These are phyloP conservation scores for Zhuqinia jingwanae DNA, from an alignment of 2,888 invertebrate species.

Conservation along the genomic window DNA sequence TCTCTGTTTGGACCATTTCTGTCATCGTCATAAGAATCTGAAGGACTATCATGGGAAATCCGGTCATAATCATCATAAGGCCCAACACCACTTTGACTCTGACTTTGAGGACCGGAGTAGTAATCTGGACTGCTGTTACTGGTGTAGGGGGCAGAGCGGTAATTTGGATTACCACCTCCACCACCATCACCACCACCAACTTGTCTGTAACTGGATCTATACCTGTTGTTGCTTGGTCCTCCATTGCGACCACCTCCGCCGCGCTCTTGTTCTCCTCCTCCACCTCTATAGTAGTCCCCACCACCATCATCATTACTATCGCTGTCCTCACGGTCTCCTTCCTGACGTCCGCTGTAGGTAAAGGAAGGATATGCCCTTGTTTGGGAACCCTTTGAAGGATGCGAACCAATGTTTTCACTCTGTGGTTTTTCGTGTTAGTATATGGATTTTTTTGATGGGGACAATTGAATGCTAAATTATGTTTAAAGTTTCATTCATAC, in stretches of 20 bases:
- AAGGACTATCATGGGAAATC: conserved; percentile 59
- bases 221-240: conserved; percentile 64
- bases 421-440: conserved; percentile 46
- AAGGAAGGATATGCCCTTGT: conserved; percentile 77
- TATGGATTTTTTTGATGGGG: neutral
- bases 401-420: conserved; percentile 74
- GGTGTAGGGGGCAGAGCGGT: conserved; percentile 8
- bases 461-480: neutral
- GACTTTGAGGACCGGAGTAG: conserved; percentile 42
- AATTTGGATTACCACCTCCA: conserved; percentile 22
- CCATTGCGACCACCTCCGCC: conserved; percentile 15
- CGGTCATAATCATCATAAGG: conserved; percentile 67
- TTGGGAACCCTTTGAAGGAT: conserved; percentile 77
- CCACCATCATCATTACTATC: too few relatives aligned
- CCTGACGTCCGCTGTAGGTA: conserved; percentile 77
- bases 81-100: conserved; percentile 16
- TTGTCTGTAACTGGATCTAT: conserved; percentile 78
- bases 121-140: conserved; percentile 23
- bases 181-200: conserved; percentile 67
- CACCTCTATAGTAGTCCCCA: conserved; percentile 22
- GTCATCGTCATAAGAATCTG: conserved; percentile 76
- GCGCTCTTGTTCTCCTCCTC: too few relatives aligned
- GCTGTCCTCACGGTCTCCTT: conserved; percentile 58
- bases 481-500: conserved; percentile 58
- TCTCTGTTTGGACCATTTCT: conserved; percentile 19